Base-by-base conservation (phyloP, 1,140 invertebrate species). In the Tigriopus japonicus region DNA sequence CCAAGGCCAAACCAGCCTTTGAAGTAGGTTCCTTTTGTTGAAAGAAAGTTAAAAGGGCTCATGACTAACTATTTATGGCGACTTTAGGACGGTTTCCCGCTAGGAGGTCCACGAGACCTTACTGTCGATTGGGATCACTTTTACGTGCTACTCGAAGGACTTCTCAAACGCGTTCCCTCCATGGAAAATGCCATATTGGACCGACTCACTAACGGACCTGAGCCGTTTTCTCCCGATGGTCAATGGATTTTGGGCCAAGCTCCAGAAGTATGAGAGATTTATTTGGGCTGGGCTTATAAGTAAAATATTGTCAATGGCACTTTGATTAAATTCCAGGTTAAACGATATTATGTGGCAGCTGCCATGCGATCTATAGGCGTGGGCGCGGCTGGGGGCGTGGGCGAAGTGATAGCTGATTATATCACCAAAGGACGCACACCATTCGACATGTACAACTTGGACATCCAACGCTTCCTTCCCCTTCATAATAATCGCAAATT, bases 361-460 rank as follows among this genome's bases (percentile, higher is more conserved):
- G 94, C 92, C 40, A 89, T 96, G 81, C 93, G 93, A 76, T 92
- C 88, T 0, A 83, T 89, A 52, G 91, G 91, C 21, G 84, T 94
- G 52, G 85, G 86, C 9, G 86, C 89, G 9, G 89, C 90, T 28
- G 91, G 91, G 2, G 94, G 93, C 23, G 83, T 95, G n/a, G 94
- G 91, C 0, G 80, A 85, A 67, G 78, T 87, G 0, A 83, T 91
- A 7, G 86, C 88, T 1, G 86, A 97, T 69, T 81, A 87, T 68
- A 92, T 98, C 42, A 76, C 86, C 0, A 82, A 86, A 64, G 87
- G 86, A 0, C 79, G 81, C 59, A 81, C 85, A 0, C 80, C 80
- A n/a, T 77, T 85, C 65, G 87, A 95, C 68, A 79, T 94, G 71
- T 88, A 92, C 68, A 84, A 90, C 66, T 73, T 96, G 60, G 93